These are phyloP conservation scores for Lasioglossum figueresi DNA, from an alignment of 2,888 invertebrate species.

Conservation along the genomic window DNA sequence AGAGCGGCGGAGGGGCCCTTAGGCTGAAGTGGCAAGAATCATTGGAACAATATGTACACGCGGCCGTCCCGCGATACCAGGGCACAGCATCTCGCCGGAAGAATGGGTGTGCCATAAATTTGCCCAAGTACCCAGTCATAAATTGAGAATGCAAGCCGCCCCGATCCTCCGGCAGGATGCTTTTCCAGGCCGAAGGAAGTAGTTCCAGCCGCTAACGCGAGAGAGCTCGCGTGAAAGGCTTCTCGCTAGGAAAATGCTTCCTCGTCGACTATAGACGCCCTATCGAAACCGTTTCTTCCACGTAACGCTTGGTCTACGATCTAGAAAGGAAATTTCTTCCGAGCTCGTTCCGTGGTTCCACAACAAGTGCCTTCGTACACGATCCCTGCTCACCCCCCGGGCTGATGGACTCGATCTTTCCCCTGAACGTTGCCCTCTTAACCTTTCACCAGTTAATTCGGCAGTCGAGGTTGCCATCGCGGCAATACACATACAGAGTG, in stretches of 20 bases:
- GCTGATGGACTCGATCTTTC: not conserved
- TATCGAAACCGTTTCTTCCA: constrained; percentile 51
- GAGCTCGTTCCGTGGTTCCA: constrained; percentile 33
- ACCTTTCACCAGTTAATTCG: not conserved
- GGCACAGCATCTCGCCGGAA: constrained; percentile 65
- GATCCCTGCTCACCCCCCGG: not conserved
- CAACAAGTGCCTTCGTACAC: constrained; percentile 27
- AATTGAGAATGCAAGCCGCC: constrained; percentile 76
- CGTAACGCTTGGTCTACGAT: constrained; percentile 43
- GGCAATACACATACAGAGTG: no score
- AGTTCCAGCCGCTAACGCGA: constrained; percentile 41
- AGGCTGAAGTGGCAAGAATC: constrained; percentile 5
- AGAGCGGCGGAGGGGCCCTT: not conserved
- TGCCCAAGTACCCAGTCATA: constrained; percentile 75
- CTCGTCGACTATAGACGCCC: constrained; percentile 21
- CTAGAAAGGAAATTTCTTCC: constrained; percentile 46
- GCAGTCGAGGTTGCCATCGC: not conserved
- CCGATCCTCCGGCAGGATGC: constrained; percentile 26
- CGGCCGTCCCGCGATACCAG: constrained; percentile 12
- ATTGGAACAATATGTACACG: constrained; percentile 10
- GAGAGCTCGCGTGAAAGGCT: constrained; percentile 25
- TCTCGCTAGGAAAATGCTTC: constrained; percentile 26
- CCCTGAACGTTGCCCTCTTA: not conserved
- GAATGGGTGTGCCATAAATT: constrained; percentile 75
- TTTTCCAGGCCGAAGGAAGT: constrained; percentile 36